Percentiles rank a stretch among this genome's conserved stretches.
phyloP scores from a whole-genome alignment of 2,888 invertebrate species.

The Drymonia ruficornis region DNA sequence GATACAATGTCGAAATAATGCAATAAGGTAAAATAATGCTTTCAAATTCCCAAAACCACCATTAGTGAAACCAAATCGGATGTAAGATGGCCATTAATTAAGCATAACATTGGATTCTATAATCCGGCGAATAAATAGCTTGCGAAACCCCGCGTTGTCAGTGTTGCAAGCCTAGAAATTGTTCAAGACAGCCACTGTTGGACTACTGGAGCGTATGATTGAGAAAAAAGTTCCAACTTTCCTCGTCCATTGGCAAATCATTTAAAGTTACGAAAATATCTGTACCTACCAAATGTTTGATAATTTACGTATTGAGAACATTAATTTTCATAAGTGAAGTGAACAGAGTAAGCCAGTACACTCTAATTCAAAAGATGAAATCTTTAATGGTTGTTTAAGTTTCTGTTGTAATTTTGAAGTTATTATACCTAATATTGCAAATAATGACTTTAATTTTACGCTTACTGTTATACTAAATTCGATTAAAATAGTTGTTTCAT shows the following conservation, averaged over 20 bases:
- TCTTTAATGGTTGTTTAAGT: not conserved
- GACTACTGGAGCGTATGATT: conserved; percentile 82
- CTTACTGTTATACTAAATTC: not conserved
- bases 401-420: not conserved
- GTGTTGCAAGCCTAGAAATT: conserved; percentile 79
- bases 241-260: conserved; percentile 69
- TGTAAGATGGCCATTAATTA: conserved; percentile 40
- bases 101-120: conserved; percentile 52
- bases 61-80: not conserved
- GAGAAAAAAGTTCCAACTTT: conserved; percentile 77
- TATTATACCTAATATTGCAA: not conserved
- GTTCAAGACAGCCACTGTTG: conserved; percentile 65
- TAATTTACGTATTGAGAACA: conserved; percentile 28
- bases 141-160: conserved; percentile 67
- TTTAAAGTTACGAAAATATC: conserved; percentile 67
- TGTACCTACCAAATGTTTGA: conserved; percentile 38
- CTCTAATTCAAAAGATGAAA: not conserved
- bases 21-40: not conserved
- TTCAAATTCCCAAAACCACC: not conserved
- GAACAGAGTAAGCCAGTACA: not conserved
- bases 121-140: conserved; percentile 49
- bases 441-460: not conserved
- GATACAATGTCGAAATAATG: too few species aligned
- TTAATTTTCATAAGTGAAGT: not conserved
- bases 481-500: not conserved